Base-by-base conservation (phyloP, 2,888 invertebrate species). In the Embidobia sp. region DNA sequence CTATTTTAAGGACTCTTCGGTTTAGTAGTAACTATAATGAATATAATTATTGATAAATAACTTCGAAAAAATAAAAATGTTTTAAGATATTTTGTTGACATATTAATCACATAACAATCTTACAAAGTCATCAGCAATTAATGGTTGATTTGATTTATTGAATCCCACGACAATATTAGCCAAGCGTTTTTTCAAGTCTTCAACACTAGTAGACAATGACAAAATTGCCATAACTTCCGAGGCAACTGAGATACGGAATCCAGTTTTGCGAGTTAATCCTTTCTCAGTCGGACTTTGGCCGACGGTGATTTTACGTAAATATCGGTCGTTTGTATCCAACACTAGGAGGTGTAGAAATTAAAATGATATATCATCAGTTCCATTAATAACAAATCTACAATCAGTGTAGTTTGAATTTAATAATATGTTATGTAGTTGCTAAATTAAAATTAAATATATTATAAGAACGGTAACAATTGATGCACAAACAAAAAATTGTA, bases 201-300 rank as follows among this genome's bases (percentile, higher is more conserved):
- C 92, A 72, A 98, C 89, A 86, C 94, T 92, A n/a, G 93, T 95
- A 1, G 98, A 94, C 16, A 99, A 90, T 0, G 99, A 98, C 44
- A 99, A 90, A 79, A 99, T 95, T 0, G 99, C 99, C 99, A 99
- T 99, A 80, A 99, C 96, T 92, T 99, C 99, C 82, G 98, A 98
- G 3, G 98, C 98, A 3, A 99, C 99, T 0, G 97, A 93, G 84
- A 99, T 99, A 82, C 96, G 94, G 90, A 98, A 99, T 59, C 95
- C 93, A 0, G 97, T 95, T 90, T 95, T 93, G 37, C 98, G 92
- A 0, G 93, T 93, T 80, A 94, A 91, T 0, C 96, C 96, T 87
- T 98, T 98, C 90, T 99, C 99, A 0, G 96, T 95, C 1, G 96
- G 93, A 0, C 96, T 95, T 87, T 97, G 94, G 0, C 99, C 99